Percentiles rank a stretch among this genome's conserved stretches.
Evolutionary conservation across 1,140 invertebrate species (phyloP).

Genomic region (Eurosta solidaginis): DNA sequence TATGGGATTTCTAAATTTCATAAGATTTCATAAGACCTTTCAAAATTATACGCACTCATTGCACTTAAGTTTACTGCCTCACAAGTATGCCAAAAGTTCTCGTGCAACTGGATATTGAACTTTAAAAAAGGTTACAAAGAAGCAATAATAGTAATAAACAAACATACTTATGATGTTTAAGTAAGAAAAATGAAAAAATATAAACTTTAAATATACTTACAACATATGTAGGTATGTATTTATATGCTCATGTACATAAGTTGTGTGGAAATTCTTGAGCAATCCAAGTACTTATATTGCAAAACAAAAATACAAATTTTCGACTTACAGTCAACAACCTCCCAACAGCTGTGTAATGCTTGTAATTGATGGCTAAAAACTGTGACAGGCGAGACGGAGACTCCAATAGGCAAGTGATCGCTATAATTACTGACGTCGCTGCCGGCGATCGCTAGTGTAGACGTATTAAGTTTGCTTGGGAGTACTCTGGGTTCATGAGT

Average conservation of each 20-base stretch:
- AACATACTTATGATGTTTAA: too few species aligned
- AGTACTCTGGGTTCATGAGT: background rate
- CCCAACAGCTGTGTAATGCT: background rate
- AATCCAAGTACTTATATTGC: too few species aligned
- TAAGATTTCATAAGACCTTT: too few species aligned
- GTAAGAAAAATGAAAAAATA: background rate
- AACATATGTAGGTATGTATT: background rate
- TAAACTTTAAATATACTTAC: background rate
- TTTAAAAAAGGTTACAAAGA: background rate
- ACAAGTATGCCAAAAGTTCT: background rate
- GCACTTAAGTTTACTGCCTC: background rate
- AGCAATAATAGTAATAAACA: too few species aligned
- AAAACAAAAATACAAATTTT: background rate
- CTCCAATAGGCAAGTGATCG: background rate
- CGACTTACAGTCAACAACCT: constrained; percentile 1
- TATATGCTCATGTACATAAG: too few species aligned
- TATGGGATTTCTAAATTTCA: too few species aligned
- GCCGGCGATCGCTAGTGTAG: background rate
- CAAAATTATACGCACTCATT: too few species aligned
- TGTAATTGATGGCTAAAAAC: constrained; percentile 13
- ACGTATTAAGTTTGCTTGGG: background rate
- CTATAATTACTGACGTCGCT: background rate
- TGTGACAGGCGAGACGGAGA: background rate
- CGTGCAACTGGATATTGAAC: constrained; percentile 7
- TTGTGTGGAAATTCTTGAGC: too few species aligned